Evolutionary conservation across 2,113 vertebrate genomes (phyloP).

Genomic region (Corydoras sp.): DNA sequence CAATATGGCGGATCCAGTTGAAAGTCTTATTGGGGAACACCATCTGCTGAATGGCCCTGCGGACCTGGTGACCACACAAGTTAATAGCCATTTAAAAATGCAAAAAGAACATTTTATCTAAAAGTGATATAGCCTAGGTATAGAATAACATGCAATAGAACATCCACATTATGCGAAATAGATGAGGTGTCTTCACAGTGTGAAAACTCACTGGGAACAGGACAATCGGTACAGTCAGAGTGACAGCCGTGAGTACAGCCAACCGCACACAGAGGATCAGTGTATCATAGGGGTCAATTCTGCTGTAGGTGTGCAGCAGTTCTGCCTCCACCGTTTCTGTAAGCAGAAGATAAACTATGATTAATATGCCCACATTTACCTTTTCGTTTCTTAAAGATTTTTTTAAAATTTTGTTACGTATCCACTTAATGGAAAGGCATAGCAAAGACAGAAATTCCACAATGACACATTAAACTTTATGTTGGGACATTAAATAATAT

Average conservation of each 20-base stretch:
- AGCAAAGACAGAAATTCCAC: no score
- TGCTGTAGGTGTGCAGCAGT: slow-evolving; percentile 90
- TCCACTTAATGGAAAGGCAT: no score
- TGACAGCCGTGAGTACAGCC: slow-evolving; percentile 91
- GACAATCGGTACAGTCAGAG: slow-evolving; percentile 92
- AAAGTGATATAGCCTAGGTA: not conserved
- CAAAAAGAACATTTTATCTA: not conserved
- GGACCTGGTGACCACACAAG: slow-evolving; percentile 68
- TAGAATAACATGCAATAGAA: not conserved
- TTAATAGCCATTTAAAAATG: not conserved
- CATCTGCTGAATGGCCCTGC: slow-evolving; percentile 92
- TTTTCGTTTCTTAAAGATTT: no score
- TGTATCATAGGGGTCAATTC: slow-evolving; percentile 83
- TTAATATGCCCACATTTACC: not conserved
- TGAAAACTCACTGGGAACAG: slow-evolving; percentile 83
- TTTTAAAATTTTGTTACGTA: no score
- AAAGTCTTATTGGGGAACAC: slow-evolving; percentile 84
- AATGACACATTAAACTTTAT: no score
- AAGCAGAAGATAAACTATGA: not conserved
- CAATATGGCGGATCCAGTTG: slow-evolving; percentile 80
- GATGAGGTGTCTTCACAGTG: not conserved
- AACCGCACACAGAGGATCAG: slow-evolving; percentile 91
- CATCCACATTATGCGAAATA: not conserved
- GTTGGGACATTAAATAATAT: no score
- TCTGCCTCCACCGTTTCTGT: slow-evolving; percentile 82